phyloP scores from a whole-genome alignment of 2,113 vertebrate species.

The Anser brachyrhynchus region DNA sequence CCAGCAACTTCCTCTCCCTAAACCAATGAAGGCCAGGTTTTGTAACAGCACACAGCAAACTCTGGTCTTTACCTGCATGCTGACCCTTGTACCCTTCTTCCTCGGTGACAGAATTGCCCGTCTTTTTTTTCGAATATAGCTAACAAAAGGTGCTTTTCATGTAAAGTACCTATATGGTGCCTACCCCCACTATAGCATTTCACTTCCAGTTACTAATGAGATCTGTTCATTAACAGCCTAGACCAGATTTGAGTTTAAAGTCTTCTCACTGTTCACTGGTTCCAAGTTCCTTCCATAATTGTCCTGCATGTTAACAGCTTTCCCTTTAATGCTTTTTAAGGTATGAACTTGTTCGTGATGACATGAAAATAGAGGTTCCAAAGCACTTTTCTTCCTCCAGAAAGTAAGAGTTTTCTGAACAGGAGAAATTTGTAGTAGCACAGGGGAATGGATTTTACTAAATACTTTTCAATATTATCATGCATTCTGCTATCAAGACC shows the following conservation, averaged over 20 bases:
- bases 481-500: background rate
- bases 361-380: too few species aligned
- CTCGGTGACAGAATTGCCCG: background rate
- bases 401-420: too few species aligned
- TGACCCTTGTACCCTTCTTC: background rate
- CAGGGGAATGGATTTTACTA: background rate
- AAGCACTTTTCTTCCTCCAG: too few species aligned
- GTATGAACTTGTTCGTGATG: background rate
- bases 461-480: background rate
- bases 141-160: background rate
- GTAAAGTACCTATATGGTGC: background rate
- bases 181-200: background rate
- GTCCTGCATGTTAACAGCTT: background rate
- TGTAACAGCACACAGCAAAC: rapidly evolving
- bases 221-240: background rate
- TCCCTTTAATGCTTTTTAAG: background rate
- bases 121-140: background rate
- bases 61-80: background rate
- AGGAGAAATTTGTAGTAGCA: too few species aligned
- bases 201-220: background rate
- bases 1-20: background rate
- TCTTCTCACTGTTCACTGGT: background rate
- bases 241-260: background rate
- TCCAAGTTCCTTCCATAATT: too few species aligned
- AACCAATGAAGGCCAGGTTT: rapidly evolving